Base-by-base conservation (phyloP, 1,140 invertebrate genomes). In the Dendroctonus ponderosae region DNA sequence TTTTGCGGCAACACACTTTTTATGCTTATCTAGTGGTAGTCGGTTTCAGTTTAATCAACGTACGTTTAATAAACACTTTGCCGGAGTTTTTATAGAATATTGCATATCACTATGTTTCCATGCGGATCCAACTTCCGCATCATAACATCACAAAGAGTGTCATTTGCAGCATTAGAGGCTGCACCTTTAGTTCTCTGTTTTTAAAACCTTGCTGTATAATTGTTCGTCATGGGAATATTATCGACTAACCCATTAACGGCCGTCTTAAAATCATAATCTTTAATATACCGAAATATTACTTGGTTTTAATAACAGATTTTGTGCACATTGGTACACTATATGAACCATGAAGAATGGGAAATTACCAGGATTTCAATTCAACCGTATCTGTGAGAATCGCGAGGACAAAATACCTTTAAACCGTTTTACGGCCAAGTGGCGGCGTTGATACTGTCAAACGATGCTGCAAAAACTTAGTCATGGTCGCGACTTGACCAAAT, bases 361-460 rank as follows among this genome's bases (percentile, higher is more conserved):
- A 54, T 63, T 63, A 43, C 61, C 41, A 63, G 61, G 44, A 43
- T 53, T 53, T 62, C 50, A 63, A 63, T 63, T 44, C 61, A 46
- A 63, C 50, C 61, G 61, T 63, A 63, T 63, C 61, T 63, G 61
- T 63, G 61, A 63, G 61, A 63, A 63, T 63, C 50, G 61, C 41
- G 42, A 37, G 50, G 61, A 63, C 61, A 53, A 63, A 63, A 63
- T 54, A 63, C 50, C 26, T 12, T 62, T 63, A 40, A 63, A 62
- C 59, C 49, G 59, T 62, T 62, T 62, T 51, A 63, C 51, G 48
- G 26, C 42, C 50, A 54, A 43, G 61, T 52, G 61, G 50, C 58
- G 46, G 15, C 46, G 44, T 53, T 54, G 41, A 63, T 41, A 63
- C 48, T 62, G 59, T 62, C 59, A 51, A 54, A 11, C 50, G 41